These are phyloP conservation scores for Nomada fucata DNA, from an alignment of 2,888 invertebrate species.

Conservation along the genomic window DNA sequence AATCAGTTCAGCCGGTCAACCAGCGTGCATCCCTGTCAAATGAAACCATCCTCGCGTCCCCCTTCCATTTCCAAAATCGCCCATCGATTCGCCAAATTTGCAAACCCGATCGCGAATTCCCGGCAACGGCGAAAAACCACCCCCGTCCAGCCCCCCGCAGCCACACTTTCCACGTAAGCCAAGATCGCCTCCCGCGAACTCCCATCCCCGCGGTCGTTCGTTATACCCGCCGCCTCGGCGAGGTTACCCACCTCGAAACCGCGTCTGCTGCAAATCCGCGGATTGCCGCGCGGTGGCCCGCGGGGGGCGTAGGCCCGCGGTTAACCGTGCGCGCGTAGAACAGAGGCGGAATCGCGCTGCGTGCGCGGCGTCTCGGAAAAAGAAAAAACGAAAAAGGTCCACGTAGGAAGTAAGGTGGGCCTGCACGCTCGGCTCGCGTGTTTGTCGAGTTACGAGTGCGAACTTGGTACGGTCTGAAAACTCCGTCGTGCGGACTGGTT, in stretches of 20 bases:
- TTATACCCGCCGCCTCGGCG: neutral
- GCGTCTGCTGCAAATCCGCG: neutral
- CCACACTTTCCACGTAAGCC: neutral
- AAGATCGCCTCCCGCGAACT: neutral
- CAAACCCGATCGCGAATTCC: neutral
- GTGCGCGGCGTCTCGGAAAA: constrained; percentile 11
- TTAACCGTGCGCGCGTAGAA: constrained; percentile 18
- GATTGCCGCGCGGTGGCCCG: neutral
- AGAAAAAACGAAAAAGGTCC: constrained; percentile 1
- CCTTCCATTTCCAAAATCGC: too few species aligned
- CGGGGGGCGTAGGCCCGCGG: neutral
- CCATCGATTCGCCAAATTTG: too few species aligned
- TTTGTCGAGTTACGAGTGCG: constrained; percentile 58
- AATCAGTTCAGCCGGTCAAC: too few species aligned
- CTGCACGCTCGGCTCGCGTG: constrained; percentile 29
- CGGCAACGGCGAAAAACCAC: neutral
- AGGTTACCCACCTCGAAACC: neutral
- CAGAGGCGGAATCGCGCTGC: constrained; percentile 23
- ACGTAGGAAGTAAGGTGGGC: constrained; percentile 13
- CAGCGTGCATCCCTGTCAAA: too few species aligned
- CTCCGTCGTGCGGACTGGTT: constrained; percentile 51
- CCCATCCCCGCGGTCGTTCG: neutral
- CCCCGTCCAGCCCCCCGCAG: too few species aligned
- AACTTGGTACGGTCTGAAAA: constrained; percentile 65
- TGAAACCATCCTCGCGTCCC: too few species aligned